These are phyloP conservation scores for Dasysyrphus albostriatus DNA, from an alignment of 2,888 invertebrate genomes.

Conservation along the genomic window DNA sequence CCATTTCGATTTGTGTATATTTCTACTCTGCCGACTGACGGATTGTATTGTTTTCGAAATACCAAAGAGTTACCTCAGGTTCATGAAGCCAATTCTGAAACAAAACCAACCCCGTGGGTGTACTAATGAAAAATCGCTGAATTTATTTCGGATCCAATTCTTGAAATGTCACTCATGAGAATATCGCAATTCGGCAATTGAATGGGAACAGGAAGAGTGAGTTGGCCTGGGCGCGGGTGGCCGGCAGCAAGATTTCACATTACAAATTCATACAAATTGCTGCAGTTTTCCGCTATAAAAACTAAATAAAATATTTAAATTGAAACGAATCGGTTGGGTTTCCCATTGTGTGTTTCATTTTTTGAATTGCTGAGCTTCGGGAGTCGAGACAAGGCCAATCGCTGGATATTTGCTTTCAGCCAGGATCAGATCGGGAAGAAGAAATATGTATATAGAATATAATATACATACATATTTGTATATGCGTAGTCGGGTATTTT, in stretches of 20 bases:
- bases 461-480: constrained; percentile 34
- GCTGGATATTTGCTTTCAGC: constrained; percentile 49
- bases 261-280: constrained; percentile 76
- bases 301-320: constrained; percentile 78
- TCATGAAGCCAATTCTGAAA: constrained; percentile 74
- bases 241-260: constrained; percentile 65
- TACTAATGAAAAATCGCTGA: constrained; percentile 78
- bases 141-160: constrained; percentile 82
- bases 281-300: constrained; percentile 77
- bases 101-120: constrained; percentile 71
- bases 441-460: constrained; percentile 16
- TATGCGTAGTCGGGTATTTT: constrained; percentile 47
- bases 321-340: constrained; percentile 74
- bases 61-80: constrained; percentile 2
- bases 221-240: background rate
- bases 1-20: constrained; percentile 70
- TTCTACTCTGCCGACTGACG: constrained; percentile 4
- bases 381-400: constrained; percentile 47
- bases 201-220: constrained; percentile 64
- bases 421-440: constrained; percentile 24
- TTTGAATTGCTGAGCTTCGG: constrained; percentile 25
- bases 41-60: constrained; percentile 65
- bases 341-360: constrained; percentile 46
- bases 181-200: constrained; percentile 77
- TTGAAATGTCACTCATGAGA: constrained; percentile 83